Base-by-base conservation (phyloP, 2,113 vertebrate species). In the Hiodon tergisus region DNA sequence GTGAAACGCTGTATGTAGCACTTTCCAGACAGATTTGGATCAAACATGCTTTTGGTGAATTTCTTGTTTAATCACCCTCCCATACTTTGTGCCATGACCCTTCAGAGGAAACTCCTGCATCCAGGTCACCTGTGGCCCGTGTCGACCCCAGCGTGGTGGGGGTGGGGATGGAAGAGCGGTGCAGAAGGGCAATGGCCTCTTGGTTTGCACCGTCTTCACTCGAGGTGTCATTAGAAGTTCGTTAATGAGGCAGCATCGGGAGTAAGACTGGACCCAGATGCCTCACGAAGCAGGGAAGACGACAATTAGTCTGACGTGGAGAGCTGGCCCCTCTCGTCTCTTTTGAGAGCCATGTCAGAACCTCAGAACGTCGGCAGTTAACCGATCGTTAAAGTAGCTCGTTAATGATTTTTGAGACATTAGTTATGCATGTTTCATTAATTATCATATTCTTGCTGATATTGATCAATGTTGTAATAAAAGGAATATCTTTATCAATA, bases 11-110 rank as follows among this genome's bases (percentile, higher is more conserved):
- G 31, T 31, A 31, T 31, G 31, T 31, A 31, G 31, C 31, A 31
- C 31, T 31, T 31, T 31, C 31, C 31, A 31, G 31, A 31, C 31
- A 31, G 1, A 31, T 31, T 31, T 31, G 31, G 31, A 31, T 31
- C 31, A 31, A 31, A 31, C 31, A 31, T 31, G 31, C 31, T 31
- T 31, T 31, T 31, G 31, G 31, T 31, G 31, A 31, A 31, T 31
- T 59, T 58, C 67, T 5, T 7, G 62, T 67, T 58, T 75, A 68
- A 75, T 75, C 68, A 60, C 47, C 6, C 53, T 11, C 67, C 16
- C 9, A 50, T 17, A 54, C 52, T n/a, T 14, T 31, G 4, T 16
- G 53, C 11, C 8, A 16, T 69, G 67, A 53, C 67, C 67, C 53
- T 50, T 53, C 31, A 31, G 31, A 31, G 67, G 5, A 53, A 8